Base-by-base conservation (phyloP, 2,888 invertebrate genomes). In the Ennomos quercinarius region DNA sequence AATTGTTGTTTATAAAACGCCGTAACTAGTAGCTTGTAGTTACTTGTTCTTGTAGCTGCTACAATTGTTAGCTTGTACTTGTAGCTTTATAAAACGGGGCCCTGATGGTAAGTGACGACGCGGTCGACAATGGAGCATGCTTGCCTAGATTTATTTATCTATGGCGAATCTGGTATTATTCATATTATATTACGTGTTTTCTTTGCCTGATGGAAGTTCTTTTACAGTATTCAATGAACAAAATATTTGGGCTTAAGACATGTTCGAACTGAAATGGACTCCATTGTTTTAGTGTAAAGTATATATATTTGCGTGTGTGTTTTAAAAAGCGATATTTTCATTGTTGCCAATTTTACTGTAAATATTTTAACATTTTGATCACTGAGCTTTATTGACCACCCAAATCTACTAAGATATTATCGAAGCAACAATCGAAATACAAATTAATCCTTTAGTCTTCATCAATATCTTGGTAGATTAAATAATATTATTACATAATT, bases 291-390 rank as follows among this genome's bases (percentile, higher is more conserved):
- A 49, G 48, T 51, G 44, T 66, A 63, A 61, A 59, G 57, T 59
- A 61, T 57, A 61, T 57, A 67, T 65, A 63, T 59, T 62, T 67
- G 64, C 51, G 53, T 66, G 65, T 62, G 66, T 60, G 66, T 64
- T 66, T 64, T 62, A 53, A 64, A 62, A 43, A 63, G 61, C 58
- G 75, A 83, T 86, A 69, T 82, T 85, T 83, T 84, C 71, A 87
- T 83, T 88, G 89, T 91, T 89, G 91, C 89, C 89, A 91, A 89
- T 84, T 81, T 81, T 74, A 78, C 68, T 56, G 67, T 50, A 50
- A 50, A 50, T 67, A 63, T 76, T 72, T 73, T 70, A 74, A 72
- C 46, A 42, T 54, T 11, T 49, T 42, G 13, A 42, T 61, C 63
- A 63, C 64, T 62, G 72, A 74, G 76, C 77, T 80, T 61, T 36